Base-by-base conservation (phyloP, 2,797 vertebrate genomes). In the Lutjanus campechanus region DNA sequence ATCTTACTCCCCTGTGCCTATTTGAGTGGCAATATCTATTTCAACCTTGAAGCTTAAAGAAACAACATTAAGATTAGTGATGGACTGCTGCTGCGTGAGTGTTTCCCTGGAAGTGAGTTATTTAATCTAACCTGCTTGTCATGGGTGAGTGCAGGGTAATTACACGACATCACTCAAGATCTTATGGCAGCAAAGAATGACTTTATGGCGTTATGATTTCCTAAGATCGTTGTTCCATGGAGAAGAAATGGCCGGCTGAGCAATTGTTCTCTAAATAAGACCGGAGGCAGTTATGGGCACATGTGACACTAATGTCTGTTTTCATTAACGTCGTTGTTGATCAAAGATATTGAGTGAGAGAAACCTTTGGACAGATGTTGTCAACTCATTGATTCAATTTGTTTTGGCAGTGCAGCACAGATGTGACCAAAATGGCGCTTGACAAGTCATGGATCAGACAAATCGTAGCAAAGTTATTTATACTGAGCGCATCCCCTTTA, bases 81-180 rank as follows among this genome's bases (percentile, higher is more conserved):
- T 54, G 50, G 77, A 66, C 60, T 76, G 63, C 64, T 41, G 60
- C 22, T 20, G 62, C 79, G 64, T 55, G 62, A 82, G 64, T 55
- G 53, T 65, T 67, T 82, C 55, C 75, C 50, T 40, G 55, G 47
- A 65, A 69, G 76, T 58, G 72, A 86, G 56, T 70, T 61, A 41
- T 75, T 86, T 43, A 46, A 11, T 79, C 69, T 47, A 70, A 86
- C 62, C 81, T 67, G 58, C 56, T 25, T 41, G 85, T 87, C 76
- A 84, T 2, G 77, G 89, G 54, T 82, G 83, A 85, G 73, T 9
- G 70, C 69, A 50, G 77, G 47, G 73, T 66, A 68, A 92, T 90
- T 69, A 73, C 54, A 79, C 72, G 0, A 71, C 73, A 83, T 88
- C 62, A 68, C 73, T 92, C 82, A 86, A 61, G 76, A 75, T 22